Conservation (phyloP, 2,113 vertebrate genomes). For the Tragelaphus scriptus region DNA sequence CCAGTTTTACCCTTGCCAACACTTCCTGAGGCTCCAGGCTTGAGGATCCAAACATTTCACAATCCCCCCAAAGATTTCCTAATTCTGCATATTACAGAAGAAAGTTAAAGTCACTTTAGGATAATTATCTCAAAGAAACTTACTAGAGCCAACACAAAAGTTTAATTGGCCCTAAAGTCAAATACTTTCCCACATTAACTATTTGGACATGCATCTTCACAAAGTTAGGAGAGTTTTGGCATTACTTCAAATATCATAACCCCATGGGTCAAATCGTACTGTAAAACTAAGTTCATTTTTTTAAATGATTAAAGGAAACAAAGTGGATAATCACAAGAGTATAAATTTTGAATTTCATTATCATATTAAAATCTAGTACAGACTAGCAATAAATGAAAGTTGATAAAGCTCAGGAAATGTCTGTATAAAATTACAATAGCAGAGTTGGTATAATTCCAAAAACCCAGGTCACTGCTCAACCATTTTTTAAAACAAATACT, state of each 20-base stretch:
- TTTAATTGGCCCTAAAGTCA: not conserved
- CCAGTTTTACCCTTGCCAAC: not conserved
- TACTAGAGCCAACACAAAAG: not conserved
- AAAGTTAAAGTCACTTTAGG: constrained; percentile 1
- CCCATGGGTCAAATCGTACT: not conserved
- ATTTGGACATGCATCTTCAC: not conserved
- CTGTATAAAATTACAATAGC: not conserved
- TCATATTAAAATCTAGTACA: constrained; percentile 24
- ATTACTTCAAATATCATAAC: not conserved
- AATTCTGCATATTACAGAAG: not conserved
- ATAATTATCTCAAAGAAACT: constrained; percentile 10
- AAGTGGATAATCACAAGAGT: not conserved
- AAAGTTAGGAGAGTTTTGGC: not conserved
- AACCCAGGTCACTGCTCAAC: not conserved
- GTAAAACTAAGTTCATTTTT: constrained; percentile 35
- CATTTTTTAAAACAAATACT: constrained; percentile 8
- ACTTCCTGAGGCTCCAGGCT: not conserved
- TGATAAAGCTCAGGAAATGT: not conserved
- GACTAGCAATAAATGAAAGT: constrained; percentile 31
- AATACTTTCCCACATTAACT: constrained; percentile 12
- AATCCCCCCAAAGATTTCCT: not conserved
- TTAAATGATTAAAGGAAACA: constrained; percentile 2
- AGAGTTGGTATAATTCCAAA: not conserved
- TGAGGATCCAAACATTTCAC: not conserved
- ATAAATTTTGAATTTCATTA: not conserved